These are phyloP conservation scores for Coleophora flavipennella DNA, from an alignment of 2,888 invertebrate genomes.

Conservation along the genomic window DNA sequence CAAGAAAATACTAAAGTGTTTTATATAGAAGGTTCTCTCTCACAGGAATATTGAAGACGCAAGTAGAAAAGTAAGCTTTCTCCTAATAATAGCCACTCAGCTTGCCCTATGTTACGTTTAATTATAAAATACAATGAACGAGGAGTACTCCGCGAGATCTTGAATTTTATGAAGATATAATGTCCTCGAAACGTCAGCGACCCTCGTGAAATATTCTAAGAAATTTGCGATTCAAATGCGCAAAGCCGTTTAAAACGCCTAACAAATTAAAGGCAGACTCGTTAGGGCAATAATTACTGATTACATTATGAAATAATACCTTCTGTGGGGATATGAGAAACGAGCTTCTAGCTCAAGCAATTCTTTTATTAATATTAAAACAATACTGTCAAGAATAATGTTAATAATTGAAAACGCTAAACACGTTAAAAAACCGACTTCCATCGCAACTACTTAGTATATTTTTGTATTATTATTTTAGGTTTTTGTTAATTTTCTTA, in stretches of 20 bases:
- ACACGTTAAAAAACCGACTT: no score
- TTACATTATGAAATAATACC: slow-evolving; percentile 63
- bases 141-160: slow-evolving; percentile 49
- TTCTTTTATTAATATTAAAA: no score
- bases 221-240: slow-evolving; percentile 73
- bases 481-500: no score
- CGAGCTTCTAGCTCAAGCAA: background rate
- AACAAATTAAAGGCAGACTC: slow-evolving; percentile 71
- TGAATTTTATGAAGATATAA: slow-evolving; percentile 72
- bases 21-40: no score
- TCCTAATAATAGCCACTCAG: slow-evolving; percentile 1
- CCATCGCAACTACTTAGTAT: no score
- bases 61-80: background rate
- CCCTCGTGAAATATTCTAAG: slow-evolving; percentile 70
- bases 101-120: slow-evolving; percentile 36
- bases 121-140: slow-evolving; percentile 58
- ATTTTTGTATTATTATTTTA: no score
- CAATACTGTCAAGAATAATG: no score
- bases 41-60: no score
- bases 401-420: no score
- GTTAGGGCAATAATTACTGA: slow-evolving; percentile 70
- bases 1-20: no score
- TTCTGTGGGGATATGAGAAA: slow-evolving; percentile 9
- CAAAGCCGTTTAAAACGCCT: slow-evolving; percentile 72
- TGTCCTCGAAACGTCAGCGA: slow-evolving; percentile 63